phyloP scores from a whole-genome alignment of 1,140 invertebrate genomes.

The Parasteatoda tepidariorum region DNA sequence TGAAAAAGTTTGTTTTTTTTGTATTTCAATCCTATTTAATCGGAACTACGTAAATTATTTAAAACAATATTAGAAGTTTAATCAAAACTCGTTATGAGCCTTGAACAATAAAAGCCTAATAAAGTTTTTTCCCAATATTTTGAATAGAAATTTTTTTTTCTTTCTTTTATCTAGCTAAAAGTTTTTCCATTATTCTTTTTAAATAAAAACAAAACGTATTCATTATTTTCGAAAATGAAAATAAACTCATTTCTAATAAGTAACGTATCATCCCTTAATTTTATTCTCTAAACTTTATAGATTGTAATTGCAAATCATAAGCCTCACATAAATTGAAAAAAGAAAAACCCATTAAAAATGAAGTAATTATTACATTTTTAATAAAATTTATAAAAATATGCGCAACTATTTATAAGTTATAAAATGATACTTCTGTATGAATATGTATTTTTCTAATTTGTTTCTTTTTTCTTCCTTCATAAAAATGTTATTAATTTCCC shows the following conservation, averaged over 20 bases:
- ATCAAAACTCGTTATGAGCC: too few species aligned
- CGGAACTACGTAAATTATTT: too few species aligned
- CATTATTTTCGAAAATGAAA: neutral
- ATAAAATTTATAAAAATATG: neutral
- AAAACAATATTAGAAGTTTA: too few species aligned
- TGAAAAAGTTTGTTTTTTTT: too few species aligned
- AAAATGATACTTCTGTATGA: slow-evolving; percentile 39
- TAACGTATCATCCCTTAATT: neutral
- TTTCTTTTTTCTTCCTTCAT: neutral
- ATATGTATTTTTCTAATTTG: slow-evolving; percentile 18
- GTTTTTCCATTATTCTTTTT: too few species aligned
- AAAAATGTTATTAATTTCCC: slow-evolving; percentile 32
- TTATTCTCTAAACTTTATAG: slow-evolving; percentile 22
- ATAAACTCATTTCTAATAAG: neutral
- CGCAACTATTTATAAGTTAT: neutral
- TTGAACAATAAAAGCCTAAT: too few species aligned
- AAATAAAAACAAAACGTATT: too few species aligned
- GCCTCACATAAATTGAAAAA: neutral
- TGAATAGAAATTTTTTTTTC: too few species aligned
- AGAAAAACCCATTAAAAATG: neutral
- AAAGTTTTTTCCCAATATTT: too few species aligned
- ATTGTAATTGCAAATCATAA: slow-evolving; percentile 18
- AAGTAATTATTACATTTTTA: slow-evolving; percentile 53
- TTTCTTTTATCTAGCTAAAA: too few species aligned
- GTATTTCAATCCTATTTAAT: too few species aligned